Evolutionary conservation across 2,113 vertebrate species (phyloP).

Genomic region (Lophura nycthemera): DNA sequence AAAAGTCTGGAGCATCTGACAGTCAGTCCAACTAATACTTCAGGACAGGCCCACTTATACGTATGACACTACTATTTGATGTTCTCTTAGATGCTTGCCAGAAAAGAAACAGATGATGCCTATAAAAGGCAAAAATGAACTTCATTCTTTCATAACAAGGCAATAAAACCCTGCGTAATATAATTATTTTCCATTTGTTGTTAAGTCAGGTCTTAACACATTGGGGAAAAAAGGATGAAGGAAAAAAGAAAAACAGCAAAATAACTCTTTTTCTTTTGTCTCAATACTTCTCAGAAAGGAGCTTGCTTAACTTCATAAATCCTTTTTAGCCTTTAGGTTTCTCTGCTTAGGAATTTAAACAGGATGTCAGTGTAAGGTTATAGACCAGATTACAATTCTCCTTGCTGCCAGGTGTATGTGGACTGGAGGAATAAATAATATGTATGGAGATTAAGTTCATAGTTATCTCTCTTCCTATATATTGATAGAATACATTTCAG

Average conservation of each 20-base stretch:
- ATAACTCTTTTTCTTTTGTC: slow-evolving; percentile 40
- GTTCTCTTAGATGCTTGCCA: slow-evolving; percentile 44
- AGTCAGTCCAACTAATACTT: background rate
- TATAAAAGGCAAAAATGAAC: slow-evolving; percentile 73
- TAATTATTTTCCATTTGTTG: slow-evolving; percentile 72
- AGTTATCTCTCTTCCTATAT: slow-evolving; percentile 5
- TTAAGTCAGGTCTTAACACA: slow-evolving; percentile 53
- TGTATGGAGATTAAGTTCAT: slow-evolving; percentile 17
- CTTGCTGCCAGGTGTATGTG: slow-evolving; percentile 23
- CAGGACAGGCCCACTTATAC: background rate
- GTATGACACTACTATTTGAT: background rate
- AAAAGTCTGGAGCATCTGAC: background rate
- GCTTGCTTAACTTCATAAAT: slow-evolving; percentile 9
- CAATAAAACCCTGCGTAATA: slow-evolving; percentile 58
- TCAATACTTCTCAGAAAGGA: slow-evolving; percentile 20
- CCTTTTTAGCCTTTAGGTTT: background rate
- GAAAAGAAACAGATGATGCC: slow-evolving; percentile 69
- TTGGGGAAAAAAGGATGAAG: slow-evolving; percentile 21
- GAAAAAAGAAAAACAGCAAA: background rate
- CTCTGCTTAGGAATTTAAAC: slow-evolving; percentile 26
- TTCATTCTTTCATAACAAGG: slow-evolving; percentile 61
- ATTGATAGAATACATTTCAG: slow-evolving; percentile 46
- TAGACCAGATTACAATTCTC: slow-evolving; percentile 23
- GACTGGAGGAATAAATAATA: slow-evolving; percentile 37
- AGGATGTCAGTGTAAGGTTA: slow-evolving; percentile 12